Evolutionary conservation across 1,140 invertebrate genomes (phyloP), one percentile per base, ranked within the genome.

Genomic region (Listronotus bonariensis): DNA sequence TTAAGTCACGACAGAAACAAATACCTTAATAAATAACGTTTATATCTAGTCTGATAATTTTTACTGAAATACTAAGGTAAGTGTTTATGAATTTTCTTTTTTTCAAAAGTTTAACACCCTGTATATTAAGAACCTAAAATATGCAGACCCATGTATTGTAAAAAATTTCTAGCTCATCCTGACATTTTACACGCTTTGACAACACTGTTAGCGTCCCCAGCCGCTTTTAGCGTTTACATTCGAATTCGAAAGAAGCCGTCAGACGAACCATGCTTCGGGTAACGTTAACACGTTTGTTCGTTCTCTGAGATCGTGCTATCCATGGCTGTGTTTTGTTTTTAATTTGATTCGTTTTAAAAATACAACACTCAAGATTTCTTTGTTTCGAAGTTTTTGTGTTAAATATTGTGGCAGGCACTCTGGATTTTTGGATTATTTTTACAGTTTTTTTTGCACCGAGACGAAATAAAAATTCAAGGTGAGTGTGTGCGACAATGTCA

Each of bases 261-360:
- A 63, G 61, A 63, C 51, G 61, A 34, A 55, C 52, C 61, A 63
- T 63, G 61, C 41, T 17, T n/a, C 10, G 17, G 11, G 32, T 8
- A 20, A 34, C 38, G 61, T 34, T 41, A 40, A 40, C 15, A 55
- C 43, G 61, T 45, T 45, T 15, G 42, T 48, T 63, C 51, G 48
- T 53, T 63, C 43, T 48, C 34, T 40, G 14, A 41, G 41, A 48
- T 54, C 51, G 45, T 38, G 52, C 40, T 46, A 48, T 65, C 54
- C 62, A 65, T 65, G 62, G 62, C 62, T 65, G 62, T 65, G 62
- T 45, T 42, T 56, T 65, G 62, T 57, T 65, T n/a, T 48, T 63
- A 20, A 42, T 45, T 55, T 48, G 42, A 36, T 55, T 48, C 52
- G 42, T 48, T 9, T 63, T 42, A 54, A 45, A 46, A 15, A n/a